Evolutionary conservation across 1,140 invertebrate species (phyloP).

Genomic region (Diachasmimorpha longicaudata): DNA sequence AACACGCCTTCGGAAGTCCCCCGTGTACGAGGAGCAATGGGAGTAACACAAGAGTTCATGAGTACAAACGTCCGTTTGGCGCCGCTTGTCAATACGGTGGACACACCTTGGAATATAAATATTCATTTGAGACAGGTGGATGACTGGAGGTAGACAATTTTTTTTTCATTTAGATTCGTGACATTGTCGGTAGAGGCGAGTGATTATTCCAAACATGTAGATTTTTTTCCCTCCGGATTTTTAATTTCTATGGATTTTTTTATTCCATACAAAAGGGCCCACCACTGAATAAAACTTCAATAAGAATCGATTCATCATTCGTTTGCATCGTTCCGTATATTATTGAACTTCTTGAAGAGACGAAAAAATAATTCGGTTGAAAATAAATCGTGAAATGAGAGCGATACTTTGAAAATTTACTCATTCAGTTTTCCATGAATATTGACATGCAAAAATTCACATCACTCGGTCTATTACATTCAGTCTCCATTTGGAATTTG

Average conservation of each 20-base stretch:
- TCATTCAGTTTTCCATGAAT: background rate
- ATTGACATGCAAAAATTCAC: background rate
- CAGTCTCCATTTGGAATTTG: background rate
- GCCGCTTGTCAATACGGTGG: background rate
- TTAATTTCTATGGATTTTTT: too few species aligned
- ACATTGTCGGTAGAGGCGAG: background rate
- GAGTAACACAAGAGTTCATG: background rate
- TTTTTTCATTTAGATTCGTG: background rate
- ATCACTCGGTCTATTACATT: background rate
- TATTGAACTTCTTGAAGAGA: too few species aligned
- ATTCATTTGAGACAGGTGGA: conserved; percentile 1
- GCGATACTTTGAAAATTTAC: too few species aligned
- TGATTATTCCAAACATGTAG: background rate
- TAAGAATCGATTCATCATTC: too few species aligned
- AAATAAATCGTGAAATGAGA: background rate
- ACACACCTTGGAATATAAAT: background rate
- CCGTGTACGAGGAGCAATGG: background rate
- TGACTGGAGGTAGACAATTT: background rate
- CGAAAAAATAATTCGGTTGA: too few species aligned
- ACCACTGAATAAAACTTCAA: too few species aligned
- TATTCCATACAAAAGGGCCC: too few species aligned
- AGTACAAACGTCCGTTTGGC: background rate
- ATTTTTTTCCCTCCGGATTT: background rate
- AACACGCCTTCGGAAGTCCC: conserved; percentile 6
- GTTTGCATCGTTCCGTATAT: too few species aligned